Evolutionary conservation across 2,113 vertebrate genomes (phyloP).

Genomic region (Butorides virescens): DNA sequence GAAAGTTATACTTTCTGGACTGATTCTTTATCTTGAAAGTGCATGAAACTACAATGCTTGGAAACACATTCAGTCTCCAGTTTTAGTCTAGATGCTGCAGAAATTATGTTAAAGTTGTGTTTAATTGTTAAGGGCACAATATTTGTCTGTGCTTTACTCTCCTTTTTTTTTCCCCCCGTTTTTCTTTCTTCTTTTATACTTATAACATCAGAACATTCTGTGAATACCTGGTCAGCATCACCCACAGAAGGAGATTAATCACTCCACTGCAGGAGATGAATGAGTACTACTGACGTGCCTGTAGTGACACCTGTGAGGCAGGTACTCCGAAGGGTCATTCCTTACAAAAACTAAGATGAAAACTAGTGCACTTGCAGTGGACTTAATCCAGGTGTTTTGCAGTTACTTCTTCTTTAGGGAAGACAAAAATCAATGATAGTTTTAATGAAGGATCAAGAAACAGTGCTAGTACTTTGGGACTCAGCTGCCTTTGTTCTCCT

Average conservation of each 20-base stretch:
- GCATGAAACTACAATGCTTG: neutral
- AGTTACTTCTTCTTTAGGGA: neutral
- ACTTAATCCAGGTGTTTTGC: neutral
- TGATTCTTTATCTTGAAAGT: neutral
- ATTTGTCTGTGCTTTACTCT: too few species aligned
- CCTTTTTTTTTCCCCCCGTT: rapidly evolving
- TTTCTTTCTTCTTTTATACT: neutral
- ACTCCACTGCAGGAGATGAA: neutral
- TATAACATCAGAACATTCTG: neutral
- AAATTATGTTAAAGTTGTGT: neutral
- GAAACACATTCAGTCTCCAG: neutral
- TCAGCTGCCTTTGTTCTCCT: neutral
- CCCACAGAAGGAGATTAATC: neutral
- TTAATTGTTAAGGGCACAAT: neutral
- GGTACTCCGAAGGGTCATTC: neutral
- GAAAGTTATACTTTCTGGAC: neutral
- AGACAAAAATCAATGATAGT: neutral
- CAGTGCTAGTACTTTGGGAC: neutral
- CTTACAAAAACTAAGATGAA: neutral
- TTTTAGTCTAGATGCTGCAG: neutral
- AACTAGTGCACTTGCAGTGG: neutral
- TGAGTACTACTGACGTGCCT: neutral
- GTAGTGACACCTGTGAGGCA: neutral
- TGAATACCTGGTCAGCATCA: neutral
- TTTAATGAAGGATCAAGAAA: neutral